Evolutionary conservation across 2,113 vertebrate species (phyloP).

Genomic region (Oenanthe melanoleuca): DNA sequence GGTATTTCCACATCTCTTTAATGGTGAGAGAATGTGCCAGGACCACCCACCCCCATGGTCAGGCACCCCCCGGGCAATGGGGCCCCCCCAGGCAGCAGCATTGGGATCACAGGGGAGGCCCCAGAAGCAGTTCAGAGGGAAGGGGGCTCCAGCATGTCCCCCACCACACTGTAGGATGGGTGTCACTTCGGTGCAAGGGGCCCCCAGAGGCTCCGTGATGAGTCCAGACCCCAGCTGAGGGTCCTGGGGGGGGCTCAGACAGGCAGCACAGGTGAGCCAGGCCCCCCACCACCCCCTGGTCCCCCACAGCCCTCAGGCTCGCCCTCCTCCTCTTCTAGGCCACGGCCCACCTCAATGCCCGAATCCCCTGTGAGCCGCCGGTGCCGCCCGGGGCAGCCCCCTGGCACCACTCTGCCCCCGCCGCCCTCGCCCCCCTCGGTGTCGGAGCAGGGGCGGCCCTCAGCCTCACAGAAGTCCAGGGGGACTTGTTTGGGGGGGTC

Average conservation of each 20-base stretch:
- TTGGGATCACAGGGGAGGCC: neutral
- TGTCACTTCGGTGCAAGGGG: fast-evolving
- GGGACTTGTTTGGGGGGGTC: constrained; percentile 36
- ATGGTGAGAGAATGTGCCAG: neutral
- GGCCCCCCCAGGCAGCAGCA: neutral
- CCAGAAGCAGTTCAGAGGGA: neutral
- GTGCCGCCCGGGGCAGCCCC: constrained; percentile 48
- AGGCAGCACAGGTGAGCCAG: neutral
- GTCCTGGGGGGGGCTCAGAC: neutral
- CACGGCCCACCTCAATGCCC: constrained; percentile 86
- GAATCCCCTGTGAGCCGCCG: constrained; percentile 91
- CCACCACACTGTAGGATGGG: neutral
- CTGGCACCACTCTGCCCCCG: neutral
- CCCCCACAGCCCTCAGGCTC: neutral
- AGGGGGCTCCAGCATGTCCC: neutral
- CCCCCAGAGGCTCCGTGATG: neutral
- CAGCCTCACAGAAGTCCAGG: constrained; percentile 58
- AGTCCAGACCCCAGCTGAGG: neutral
- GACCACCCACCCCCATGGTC: neutral
- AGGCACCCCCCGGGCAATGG: fast-evolving
- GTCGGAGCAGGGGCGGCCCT: constrained; percentile 32
- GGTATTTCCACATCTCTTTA: constrained; percentile 71
- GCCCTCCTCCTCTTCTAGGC: constrained; percentile 22
- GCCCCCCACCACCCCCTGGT: neutral
- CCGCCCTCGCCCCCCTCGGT: constrained; percentile 63